Percentiles rank a stretch among this genome's conserved stretches.
These are phyloP conservation scores for Istiophorus platypterus DNA, from an alignment of 2,113 vertebrate genomes.

Conservation along the genomic window DNA sequence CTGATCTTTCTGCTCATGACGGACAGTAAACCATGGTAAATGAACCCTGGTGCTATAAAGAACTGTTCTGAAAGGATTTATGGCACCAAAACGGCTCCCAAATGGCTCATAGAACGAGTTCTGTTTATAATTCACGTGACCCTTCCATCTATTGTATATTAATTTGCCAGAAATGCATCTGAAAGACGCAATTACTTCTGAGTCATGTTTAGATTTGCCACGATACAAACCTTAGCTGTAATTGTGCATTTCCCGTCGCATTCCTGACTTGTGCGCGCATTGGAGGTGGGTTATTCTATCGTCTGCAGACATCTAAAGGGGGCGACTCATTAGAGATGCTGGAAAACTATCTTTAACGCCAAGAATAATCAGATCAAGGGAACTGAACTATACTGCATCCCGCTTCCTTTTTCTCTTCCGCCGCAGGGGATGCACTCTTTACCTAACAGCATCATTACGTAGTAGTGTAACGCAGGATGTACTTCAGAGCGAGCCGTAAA, in stretches of 20 bases:
- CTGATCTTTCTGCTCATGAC: background rate
- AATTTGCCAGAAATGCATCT: constrained; percentile 19
- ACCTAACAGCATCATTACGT: background rate
- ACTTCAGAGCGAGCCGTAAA: constrained; percentile 11
- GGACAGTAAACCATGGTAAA: background rate
- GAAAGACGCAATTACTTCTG: constrained; percentile 41
- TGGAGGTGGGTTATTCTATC: constrained; percentile 15
- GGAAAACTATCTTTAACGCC: background rate
- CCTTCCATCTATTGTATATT: background rate
- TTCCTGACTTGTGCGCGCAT: constrained; percentile 8
- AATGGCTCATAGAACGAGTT: background rate
- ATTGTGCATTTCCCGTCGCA: constrained; percentile 35
- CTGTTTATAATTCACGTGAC: background rate
- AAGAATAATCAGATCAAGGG: background rate
- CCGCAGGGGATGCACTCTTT: constrained; percentile 4
- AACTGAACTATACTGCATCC: background rate
- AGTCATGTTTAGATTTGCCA: constrained; percentile 54
- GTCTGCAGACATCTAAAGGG: constrained; percentile 40
- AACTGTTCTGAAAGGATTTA: background rate
- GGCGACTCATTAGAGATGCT: background rate
- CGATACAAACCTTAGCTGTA: constrained; percentile 8
- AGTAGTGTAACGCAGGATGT: constrained; percentile 48
- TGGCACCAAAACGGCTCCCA: background rate
- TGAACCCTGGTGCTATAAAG: background rate
- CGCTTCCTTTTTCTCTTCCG: background rate